Conservation (phyloP, 2,797 vertebrate genomes). For the Podarcis lilfordi region DNA sequence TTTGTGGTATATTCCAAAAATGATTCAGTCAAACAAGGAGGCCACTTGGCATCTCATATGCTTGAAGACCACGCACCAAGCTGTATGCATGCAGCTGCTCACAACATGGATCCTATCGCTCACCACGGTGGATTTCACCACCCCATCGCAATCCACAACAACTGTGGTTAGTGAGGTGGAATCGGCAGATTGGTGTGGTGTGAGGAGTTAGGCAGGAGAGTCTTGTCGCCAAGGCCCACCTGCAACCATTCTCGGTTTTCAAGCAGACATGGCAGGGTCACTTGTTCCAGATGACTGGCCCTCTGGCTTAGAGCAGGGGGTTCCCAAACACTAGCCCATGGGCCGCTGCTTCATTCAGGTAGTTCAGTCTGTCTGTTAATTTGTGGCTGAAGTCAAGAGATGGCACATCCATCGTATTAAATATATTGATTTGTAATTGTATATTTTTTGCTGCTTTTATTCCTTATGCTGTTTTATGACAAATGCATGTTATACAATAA, state of each 20-base stretch:
- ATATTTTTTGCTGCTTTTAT: too few relatives aligned
- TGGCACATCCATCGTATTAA: too few relatives aligned
- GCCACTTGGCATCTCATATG: background rate
- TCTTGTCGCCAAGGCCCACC: background rate
- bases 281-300: background rate
- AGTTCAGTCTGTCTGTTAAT: too few relatives aligned
- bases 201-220: background rate
- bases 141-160: background rate
- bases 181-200: background rate
- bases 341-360: too few relatives aligned
- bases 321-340: too few relatives aligned
- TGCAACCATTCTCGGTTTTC: background rate
- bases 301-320: too few relatives aligned
- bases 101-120: background rate
- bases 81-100: background rate
- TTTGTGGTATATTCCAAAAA: background rate
- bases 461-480: too few relatives aligned
- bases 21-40: background rate
- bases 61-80: background rate
- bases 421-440: too few relatives aligned
- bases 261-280: background rate
- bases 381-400: too few relatives aligned
- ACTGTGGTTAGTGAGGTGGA: background rate
- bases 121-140: background rate
- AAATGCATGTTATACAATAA: too few relatives aligned